A percentile compares a stretch with the other conserved stretches of the same genome.
These are phyloP conservation scores for Acrocephalus scirpaceus DNA, from an alignment of 2,797 vertebrate genomes.

Conservation along the genomic window DNA sequence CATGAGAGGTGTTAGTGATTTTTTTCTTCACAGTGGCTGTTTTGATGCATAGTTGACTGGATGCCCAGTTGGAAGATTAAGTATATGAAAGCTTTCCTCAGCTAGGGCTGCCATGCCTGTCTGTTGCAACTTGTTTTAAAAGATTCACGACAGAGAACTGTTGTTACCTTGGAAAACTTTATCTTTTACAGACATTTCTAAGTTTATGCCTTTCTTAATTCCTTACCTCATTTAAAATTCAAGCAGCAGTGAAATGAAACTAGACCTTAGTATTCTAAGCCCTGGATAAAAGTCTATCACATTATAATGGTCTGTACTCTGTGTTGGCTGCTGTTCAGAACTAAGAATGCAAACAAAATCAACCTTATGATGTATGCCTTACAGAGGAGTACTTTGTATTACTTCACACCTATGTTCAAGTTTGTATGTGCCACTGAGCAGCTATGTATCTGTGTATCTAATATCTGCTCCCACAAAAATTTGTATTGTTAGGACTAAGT, in stretches of 20 bases:
- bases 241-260: constrained; percentile 20
- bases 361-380: background rate
- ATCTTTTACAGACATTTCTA: constrained; percentile 11
- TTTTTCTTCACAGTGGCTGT: constrained; percentile 43
- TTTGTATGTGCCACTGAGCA: background rate
- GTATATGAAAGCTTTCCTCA: constrained; percentile 70
- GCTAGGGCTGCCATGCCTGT: constrained; percentile 9
- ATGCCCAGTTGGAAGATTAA: constrained; percentile 74
- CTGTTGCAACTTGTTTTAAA: constrained; percentile 73
- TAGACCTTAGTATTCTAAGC: background rate
- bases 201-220: background rate
- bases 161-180: constrained; percentile 32
- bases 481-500: background rate
- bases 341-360: background rate
- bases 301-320: background rate
- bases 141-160: background rate
- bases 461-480: background rate
- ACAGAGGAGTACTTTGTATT: background rate
- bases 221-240: background rate
- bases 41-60: constrained; percentile 78
- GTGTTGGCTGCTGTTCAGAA: background rate
- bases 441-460: background rate
- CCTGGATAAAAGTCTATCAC: background rate
- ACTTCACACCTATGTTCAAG: background rate
- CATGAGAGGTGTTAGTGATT: constrained; percentile 51